Percentiles rank a stretch among this genome's conserved stretches.
Evolutionary conservation across 2,888 invertebrate genomes (phyloP).

Genomic region (Leptopilina syphax): DNA sequence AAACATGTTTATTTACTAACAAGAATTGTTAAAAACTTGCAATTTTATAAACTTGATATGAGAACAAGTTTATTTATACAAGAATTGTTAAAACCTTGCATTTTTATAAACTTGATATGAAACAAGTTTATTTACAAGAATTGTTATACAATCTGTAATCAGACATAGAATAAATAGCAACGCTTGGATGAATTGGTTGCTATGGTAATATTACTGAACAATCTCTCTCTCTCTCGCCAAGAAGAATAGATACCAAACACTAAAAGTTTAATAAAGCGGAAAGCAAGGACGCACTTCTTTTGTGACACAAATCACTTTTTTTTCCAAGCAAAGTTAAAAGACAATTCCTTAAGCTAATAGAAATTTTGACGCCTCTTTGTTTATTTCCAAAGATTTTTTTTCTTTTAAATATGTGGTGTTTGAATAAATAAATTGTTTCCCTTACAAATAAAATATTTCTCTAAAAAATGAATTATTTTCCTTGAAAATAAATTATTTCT

Average conservation of each 20-base stretch:
- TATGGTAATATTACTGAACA: constrained; percentile 23
- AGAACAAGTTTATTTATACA: not conserved
- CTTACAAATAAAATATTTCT: no score
- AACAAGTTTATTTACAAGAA: not conserved
- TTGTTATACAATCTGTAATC: constrained; percentile 13
- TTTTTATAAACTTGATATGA: not conserved
- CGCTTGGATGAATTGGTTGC: constrained; percentile 15
- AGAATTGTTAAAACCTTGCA: not conserved
- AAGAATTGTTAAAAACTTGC: no score
- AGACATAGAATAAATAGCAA: constrained; percentile 21
- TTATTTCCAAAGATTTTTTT: not conserved
- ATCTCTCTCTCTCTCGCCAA: not conserved
- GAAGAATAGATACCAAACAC: constrained; percentile 33
- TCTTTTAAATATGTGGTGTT: no score
- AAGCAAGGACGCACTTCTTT: constrained; percentile 36
- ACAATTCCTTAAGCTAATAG: constrained; percentile 3
- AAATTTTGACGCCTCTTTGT: not conserved
- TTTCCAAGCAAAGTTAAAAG: not conserved
- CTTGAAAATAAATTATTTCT: no score
- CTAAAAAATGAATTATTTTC: no score
- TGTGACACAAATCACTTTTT: constrained; percentile 23
- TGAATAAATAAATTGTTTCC: no score
- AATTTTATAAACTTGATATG: no score
- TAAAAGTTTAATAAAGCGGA: constrained; percentile 39
- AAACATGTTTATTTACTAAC: no score